Evolutionary conservation across 2,888 invertebrate species (phyloP), one percentile per base, ranked within the genome.

Genomic region (Phorcus lineatus): DNA sequence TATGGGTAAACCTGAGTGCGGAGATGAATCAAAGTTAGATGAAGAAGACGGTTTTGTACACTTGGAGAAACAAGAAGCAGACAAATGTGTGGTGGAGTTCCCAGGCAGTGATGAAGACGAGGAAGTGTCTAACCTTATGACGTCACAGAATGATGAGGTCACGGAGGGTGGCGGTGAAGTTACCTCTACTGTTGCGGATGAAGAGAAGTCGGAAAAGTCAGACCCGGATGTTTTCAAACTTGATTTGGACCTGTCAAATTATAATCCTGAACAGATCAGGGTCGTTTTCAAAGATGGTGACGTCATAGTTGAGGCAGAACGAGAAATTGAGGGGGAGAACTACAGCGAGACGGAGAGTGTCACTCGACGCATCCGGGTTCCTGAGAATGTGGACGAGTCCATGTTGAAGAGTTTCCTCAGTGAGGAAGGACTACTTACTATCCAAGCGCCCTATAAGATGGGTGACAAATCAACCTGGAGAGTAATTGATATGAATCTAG

Each of bases 341-440:
- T 70, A 70, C 70, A 70, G 36, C 70, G 70, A 40, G 17, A 70
- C 70, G 17, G 70, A 70, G 70, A 70, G 16, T 11, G 13, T 70
- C 16, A 13, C 24, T 13, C 19, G 70, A n/a, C 19, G 70, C 40
- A 36, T 70, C 36, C 17, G 19, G 28, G 31, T 70, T 36, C 70
- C 70, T 16, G 70, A 70, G 17, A 70, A 70, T 31, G 70, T 70
- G 70, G 70, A 70, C 70, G 31, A 19, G 70, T 70, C 70, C 19
- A 70, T 36, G 70, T 70, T 70, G 40, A 36, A 31, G 40, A 70
- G 70, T 40, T 19, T n/a, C 70, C 70, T 70, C 31, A 70, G n/a
- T 19, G 70, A 17, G 19, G 70, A 70, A n/a, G 70, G 70, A 28
- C 11, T 11, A 16, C 3, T 70, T n/a, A 36, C 70, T 13, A 40